Percentiles rank a stretch among this genome's conserved stretches.
phyloP scores from a whole-genome alignment of 2,113 vertebrate genomes.

The Shinisaurus crocodilurus region DNA sequence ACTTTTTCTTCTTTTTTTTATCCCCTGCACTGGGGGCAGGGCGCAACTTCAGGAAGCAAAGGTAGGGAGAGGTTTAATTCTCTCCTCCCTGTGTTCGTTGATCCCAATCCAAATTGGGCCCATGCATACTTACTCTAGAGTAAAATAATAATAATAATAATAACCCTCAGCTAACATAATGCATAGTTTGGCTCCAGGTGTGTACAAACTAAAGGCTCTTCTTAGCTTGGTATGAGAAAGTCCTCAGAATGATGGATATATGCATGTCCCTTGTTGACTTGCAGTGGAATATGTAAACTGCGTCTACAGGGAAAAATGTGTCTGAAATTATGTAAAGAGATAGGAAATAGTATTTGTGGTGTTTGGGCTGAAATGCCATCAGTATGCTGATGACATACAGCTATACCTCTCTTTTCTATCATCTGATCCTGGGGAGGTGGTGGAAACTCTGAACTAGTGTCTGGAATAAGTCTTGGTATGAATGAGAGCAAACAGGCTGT shows the following conservation, averaged over 20 bases:
- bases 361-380: neutral
- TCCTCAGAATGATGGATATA: neutral
- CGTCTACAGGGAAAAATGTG: neutral
- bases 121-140: no score
- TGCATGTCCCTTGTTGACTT: neutral
- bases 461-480: neutral
- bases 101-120: no score
- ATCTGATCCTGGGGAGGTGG: neutral
- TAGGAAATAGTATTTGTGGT: neutral
- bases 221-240: no score
- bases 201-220: neutral
- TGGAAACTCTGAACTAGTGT: neutral
- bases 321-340: neutral
- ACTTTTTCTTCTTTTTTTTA: no score
- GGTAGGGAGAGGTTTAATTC: no score
- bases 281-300: neutral
- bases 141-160: no score
- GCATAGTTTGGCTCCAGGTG: neutral
- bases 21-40: no score
- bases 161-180: no score
- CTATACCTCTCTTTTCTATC: no score
- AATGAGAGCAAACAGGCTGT: neutral
- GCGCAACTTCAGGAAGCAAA: no score
- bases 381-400: neutral
- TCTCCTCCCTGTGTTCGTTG: no score